Base-by-base conservation (phyloP, 2,797 vertebrate genomes). In the Iguana delicatissima region DNA sequence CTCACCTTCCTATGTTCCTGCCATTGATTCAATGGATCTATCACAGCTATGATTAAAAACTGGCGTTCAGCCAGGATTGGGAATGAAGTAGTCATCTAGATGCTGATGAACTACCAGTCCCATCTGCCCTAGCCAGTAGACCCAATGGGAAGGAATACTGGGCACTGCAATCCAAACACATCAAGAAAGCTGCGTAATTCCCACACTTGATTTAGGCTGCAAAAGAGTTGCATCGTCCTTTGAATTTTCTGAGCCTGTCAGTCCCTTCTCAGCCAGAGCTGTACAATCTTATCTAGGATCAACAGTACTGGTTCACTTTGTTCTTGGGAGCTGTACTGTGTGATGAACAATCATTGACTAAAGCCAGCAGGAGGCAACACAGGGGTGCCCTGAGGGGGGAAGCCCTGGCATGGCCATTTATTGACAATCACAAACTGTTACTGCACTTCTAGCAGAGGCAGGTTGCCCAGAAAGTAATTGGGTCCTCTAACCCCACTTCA, bases 231-330 rank as follows among this genome's bases (percentile, higher is more conserved):
- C 38, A 16, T 67, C 1, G 38, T 84, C 62, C 62, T 84, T 67
- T 62, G 16, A 4, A 29, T 84, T 62, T 32, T 62, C 35, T 22
- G 38, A 42, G 35, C 32, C n/a, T 22, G 26, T 9, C 72, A 67
- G 57, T 77, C 79, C 55, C 26, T 50, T 29, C 35, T 86, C 79
- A 55, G 38, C 16, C 24, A 82, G n/a, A 67, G 13, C 46, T 84
- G 85, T 12, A 84, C 59, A 79, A 46, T 79, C 50, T 91, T 91
- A 91, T 91, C 86, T 88, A 32, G 29, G 50, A 72, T 88, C 29
- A 84, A 76, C 13, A 87, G 52, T 42, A 20, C 80, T 69, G 14
- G 85, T 59, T 84, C 86, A 91, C 2, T 79, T 26, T 84, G 90
- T 91, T 59, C 90, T 12, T 50, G 9, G 50, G 50, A 85, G 20